Evolutionary conservation across 2,797 vertebrate genomes (phyloP).

Genomic region (Bovichtus variegatus): DNA sequence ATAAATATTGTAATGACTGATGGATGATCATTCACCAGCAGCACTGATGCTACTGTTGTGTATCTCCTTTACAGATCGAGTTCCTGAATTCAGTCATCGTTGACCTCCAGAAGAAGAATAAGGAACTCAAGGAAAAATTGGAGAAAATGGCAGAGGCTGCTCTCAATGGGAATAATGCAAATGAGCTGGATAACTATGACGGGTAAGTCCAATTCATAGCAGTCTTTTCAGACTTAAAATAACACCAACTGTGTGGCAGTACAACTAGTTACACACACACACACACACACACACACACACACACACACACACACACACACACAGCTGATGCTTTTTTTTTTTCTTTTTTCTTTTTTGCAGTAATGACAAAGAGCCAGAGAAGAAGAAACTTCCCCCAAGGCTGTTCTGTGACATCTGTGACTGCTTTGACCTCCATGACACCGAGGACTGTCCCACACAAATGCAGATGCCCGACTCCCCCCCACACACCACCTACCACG

Average conservation of each 20-base stretch:
- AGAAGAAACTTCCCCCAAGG: constrained; percentile 92
- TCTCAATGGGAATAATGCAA: constrained; percentile 92
- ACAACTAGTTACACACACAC: neutral
- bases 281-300: too few species aligned
- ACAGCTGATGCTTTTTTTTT: neutral
- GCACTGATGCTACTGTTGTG: constrained; percentile 21
- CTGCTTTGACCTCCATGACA: constrained; percentile 97
- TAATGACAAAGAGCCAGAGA: constrained; percentile 80
- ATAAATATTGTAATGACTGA: neutral
- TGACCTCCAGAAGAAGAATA: constrained; percentile 94
- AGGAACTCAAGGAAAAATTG: constrained; percentile 92
- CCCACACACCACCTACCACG: constrained; percentile 93
- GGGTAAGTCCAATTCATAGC: constrained; percentile 77
- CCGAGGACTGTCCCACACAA: constrained; percentile 97
- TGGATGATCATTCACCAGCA: neutral
- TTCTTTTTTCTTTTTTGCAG: constrained; percentile 39
- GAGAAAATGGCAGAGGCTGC: constrained; percentile 94
- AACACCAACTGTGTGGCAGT: neutral
- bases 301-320: too few species aligned
- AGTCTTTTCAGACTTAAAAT: neutral
- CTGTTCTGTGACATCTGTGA: constrained; percentile 99
- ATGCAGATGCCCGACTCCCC: constrained; percentile 92
- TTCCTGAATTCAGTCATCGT: constrained; percentile 98
- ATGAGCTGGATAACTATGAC: constrained; percentile 89
- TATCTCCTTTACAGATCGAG: constrained; percentile 86